phyloP scores from a whole-genome alignment of 2,797 vertebrate species.

The Acanthornis magna region DNA sequence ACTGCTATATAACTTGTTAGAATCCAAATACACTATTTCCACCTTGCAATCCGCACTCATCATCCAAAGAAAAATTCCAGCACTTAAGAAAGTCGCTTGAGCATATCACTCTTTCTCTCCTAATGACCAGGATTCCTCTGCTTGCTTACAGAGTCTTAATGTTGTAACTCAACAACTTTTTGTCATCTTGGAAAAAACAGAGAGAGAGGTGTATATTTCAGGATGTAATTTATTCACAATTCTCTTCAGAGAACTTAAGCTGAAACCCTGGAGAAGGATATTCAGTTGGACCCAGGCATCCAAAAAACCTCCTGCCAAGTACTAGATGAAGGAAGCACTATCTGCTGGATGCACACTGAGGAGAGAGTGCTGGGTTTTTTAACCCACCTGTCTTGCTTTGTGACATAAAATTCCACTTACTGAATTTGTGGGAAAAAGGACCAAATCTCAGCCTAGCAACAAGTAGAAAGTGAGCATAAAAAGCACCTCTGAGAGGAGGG shows the following conservation, averaged over 20 bases:
- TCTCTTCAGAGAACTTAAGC: neutral
- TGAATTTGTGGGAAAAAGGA: neutral
- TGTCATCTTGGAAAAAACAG: neutral
- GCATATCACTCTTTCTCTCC: neutral
- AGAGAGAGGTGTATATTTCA: neutral
- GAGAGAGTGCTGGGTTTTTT: fast-evolving
- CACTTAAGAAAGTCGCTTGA: neutral
- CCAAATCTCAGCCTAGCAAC: neutral
- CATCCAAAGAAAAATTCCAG: neutral
- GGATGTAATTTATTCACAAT: neutral
- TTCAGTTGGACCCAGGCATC: neutral
- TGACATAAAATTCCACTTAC: neutral
- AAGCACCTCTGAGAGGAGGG: neutral
- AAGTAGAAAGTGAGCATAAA: neutral
- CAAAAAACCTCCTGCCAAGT: neutral
- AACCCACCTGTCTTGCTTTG: neutral
- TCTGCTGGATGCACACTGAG: neutral
- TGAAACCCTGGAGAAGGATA: neutral
- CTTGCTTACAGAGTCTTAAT: neutral
- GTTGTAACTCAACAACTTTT: neutral
- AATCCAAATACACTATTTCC: slow-evolving; percentile 24
- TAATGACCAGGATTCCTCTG: neutral
- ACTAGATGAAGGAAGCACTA: neutral
- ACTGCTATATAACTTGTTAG: slow-evolving; percentile 13
- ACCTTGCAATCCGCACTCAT: neutral